Base-by-base conservation (phyloP, 2,888 invertebrate species). In the Leucozona laternaria region DNA sequence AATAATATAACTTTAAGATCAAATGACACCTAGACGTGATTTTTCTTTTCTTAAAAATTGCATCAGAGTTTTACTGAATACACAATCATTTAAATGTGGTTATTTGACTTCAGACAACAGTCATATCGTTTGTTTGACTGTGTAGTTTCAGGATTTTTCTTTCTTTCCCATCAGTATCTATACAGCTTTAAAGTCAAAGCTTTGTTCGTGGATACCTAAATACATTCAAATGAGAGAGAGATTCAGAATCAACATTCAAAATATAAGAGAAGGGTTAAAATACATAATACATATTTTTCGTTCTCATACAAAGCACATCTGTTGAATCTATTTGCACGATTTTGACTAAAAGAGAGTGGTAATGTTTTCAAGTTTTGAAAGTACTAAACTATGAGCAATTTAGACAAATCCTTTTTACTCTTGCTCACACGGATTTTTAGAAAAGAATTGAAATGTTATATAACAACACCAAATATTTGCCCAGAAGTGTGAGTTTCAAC, bases 301-400 rank as follows among this genome's bases (percentile, higher is more conserved):
- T 37, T 60, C 64, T 64, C 31, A 10, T 31, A 48, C n/a, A 64
- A 48, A 64, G 62, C 83, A 79, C 83, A 83, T 79, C 83, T 83
- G 83, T 83, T 83, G 83, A 62, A 79, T 83, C 48, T 79, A 64
- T 57, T 79, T 57, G 34, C 70, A n/a, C 58, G 72, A n/a, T 45
- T 50, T 60, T 55, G 55, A 28, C 43, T 73, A 43, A 68, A 53
- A 78, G 72, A 43, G 45, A 60, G 48, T 10, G 11, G 40, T 8
- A 48, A 64, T 45, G 28, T 64, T 6, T 64, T 13, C 2, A 45
- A 31, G 2, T 37, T n/a, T n/a, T n/a, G 4, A 37, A 15, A 48
- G 45, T 64, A 45, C 64, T 64, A 64, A 64, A 64, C 13, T 11
- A 11, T 58, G 20, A 37, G 13, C 13, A 20, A 13, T 22, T 15